A percentile compares a stretch with the other conserved stretches of the same genome.
Evolutionary conservation across 1,140 invertebrate species (phyloP).

Genomic region (Pinna nobilis): DNA sequence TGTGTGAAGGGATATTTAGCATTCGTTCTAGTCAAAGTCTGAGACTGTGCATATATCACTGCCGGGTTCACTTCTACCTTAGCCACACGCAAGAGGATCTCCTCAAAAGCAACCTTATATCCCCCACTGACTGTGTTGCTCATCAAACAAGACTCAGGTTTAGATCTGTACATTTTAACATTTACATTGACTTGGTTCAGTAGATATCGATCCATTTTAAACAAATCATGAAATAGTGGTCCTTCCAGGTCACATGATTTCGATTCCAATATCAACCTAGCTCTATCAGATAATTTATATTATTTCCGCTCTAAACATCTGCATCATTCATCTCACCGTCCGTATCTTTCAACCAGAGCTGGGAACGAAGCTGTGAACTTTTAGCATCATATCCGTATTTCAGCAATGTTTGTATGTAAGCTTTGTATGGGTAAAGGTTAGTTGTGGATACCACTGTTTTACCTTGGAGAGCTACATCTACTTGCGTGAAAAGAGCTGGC

Average conservation of each 20-base stretch:
- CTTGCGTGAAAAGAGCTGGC: conserved; percentile 27
- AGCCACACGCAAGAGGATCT: conserved; percentile 36
- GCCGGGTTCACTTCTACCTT: conserved; percentile 36
- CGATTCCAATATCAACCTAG: conserved; percentile 1
- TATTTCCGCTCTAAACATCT: conserved; percentile 23
- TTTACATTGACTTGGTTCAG: conserved; percentile 34
- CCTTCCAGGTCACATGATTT: conserved; percentile 26
- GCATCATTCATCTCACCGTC: conserved; percentile 20
- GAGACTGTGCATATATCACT: conserved; percentile 30
- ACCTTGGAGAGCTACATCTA: conserved; percentile 29
- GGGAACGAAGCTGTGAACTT: conserved; percentile 6
- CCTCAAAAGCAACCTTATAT: conserved; percentile 26
- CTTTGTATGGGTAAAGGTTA: conserved; percentile 40
- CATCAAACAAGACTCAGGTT: conserved; percentile 31
- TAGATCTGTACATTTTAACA: conserved; percentile 24
- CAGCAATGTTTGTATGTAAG: conserved; percentile 33
- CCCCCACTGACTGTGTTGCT: not conserved
- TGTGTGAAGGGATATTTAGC: conserved; percentile 39
- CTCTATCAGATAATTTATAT: conserved; percentile 15
- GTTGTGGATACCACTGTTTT: conserved; percentile 21
- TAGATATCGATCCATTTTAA: conserved; percentile 35
- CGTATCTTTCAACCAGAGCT: conserved; percentile 8
- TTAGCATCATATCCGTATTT: conserved; percentile 38
- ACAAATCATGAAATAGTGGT: conserved; percentile 34
- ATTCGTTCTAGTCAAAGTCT: conserved; percentile 12